Percentiles rank a stretch among this genome's conserved stretches.
These are phyloP conservation scores for Lepidostoma basale DNA, from an alignment of 1,140 invertebrate genomes.

Conservation along the genomic window DNA sequence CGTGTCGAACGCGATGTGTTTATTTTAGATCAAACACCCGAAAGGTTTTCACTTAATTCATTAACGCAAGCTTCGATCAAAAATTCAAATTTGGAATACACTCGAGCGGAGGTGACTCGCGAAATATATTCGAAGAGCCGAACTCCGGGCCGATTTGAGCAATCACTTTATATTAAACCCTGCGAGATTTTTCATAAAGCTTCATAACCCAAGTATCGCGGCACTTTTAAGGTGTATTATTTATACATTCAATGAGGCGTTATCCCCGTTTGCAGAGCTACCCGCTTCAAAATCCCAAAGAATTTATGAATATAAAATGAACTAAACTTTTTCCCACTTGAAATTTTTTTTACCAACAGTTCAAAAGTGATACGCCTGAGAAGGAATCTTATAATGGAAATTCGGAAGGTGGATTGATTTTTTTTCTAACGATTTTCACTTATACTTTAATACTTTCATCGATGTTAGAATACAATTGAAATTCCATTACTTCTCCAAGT, in stretches of 20 bases:
- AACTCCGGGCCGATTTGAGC: no score
- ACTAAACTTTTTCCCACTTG: not conserved
- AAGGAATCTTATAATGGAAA: not conserved
- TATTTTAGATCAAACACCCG: no score
- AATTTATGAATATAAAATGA: constrained; percentile 16
- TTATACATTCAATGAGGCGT: constrained; percentile 1
- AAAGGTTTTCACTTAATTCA: no score
- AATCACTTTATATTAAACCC: no score
- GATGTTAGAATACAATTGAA: no score
- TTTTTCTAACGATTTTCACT: not conserved
- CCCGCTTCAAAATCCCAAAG: not conserved
- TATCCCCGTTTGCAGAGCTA: constrained; percentile 1
- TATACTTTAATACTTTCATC: no score
- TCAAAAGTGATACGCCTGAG: not conserved
- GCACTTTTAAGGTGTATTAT: not conserved
- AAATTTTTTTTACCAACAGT: not conserved
- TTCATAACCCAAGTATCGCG: not conserved
- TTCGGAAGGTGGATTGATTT: not conserved
- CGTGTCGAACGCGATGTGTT: no score
- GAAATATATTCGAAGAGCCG: no score
- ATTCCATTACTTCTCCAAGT: no score
- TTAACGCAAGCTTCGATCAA: no score
- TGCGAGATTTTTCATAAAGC: not conserved
- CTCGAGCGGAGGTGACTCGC: no score
- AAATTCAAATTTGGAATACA: no score